These are phyloP conservation scores for Drepana arcuata DNA, from an alignment of 1,140 invertebrate genomes.

Conservation along the genomic window DNA sequence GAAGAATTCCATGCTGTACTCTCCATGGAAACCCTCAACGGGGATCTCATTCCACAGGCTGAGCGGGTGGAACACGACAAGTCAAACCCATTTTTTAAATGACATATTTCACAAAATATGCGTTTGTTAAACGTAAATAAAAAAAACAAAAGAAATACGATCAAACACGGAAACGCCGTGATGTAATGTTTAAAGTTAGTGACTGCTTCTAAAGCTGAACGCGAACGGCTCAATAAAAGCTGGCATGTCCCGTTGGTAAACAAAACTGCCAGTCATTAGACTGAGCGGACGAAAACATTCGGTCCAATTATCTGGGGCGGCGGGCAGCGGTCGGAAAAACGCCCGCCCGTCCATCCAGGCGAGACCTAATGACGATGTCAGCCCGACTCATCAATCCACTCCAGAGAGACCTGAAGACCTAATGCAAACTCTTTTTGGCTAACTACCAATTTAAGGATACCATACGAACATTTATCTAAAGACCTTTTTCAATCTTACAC, in stretches of 20 bases:
- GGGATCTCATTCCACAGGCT: too few species aligned
- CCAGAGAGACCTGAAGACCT: slow-evolving; percentile 30
- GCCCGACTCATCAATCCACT: slow-evolving; percentile 53
- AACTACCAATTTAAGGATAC: too few species aligned
- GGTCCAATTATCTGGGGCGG: slow-evolving; percentile 43
- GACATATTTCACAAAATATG: too few species aligned
- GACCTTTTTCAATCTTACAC: too few species aligned
- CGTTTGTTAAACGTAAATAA: too few species aligned
- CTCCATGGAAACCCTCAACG: too few species aligned
- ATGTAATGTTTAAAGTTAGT: too few species aligned
- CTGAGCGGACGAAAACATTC: slow-evolving; percentile 50
- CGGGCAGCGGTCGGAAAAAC: slow-evolving; percentile 27
- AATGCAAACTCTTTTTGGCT: slow-evolving; percentile 18
- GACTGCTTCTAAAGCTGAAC: slow-evolving; percentile 35
- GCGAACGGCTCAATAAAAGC: slow-evolving; percentile 56
- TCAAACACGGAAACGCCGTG: too few species aligned
- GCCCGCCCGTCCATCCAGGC: slow-evolving; percentile 21
- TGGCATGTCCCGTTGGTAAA: slow-evolving; percentile 50
- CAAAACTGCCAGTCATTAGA: slow-evolving; percentile 60
- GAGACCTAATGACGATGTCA: slow-evolving; percentile 54
- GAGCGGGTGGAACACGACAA: too few species aligned
- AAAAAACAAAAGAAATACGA: slow-evolving; percentile 14
- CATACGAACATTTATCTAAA: too few species aligned
- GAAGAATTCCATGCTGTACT: too few species aligned
- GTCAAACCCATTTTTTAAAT: too few species aligned